Evolutionary conservation across 2,888 invertebrate species (phyloP).

Genomic region (Coleophora deauratella): DNA sequence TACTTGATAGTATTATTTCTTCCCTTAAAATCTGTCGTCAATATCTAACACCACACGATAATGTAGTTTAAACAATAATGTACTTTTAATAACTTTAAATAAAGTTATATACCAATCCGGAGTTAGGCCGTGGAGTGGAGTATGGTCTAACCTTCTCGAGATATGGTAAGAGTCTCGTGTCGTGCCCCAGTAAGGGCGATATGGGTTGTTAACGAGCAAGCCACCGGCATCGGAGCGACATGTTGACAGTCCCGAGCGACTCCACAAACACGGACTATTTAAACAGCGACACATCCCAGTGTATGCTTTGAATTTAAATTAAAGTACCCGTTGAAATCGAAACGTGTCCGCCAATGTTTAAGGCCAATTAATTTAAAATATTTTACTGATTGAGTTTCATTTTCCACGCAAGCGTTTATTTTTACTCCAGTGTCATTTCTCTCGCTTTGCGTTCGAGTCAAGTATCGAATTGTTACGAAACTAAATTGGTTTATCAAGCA

Average conservation of each 20-base stretch:
- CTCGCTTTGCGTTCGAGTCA: not conserved
- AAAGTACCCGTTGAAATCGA: constrained; percentile 47
- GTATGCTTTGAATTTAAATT: constrained; percentile 62
- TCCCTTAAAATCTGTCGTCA: too few species aligned
- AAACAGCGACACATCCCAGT: constrained; percentile 53
- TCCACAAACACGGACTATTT: constrained; percentile 52
- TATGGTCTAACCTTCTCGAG: too few species aligned
- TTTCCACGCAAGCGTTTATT: constrained; percentile 2
- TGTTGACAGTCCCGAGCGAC: constrained; percentile 44
- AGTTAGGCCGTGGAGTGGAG: too few species aligned
- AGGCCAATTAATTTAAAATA: constrained; percentile 25
- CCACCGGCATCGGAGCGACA: constrained; percentile 28
- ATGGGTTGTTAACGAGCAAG: too few species aligned
- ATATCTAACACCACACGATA: too few species aligned
- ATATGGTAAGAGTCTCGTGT: too few species aligned
- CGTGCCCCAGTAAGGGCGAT: too few species aligned
- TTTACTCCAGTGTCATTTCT: constrained; percentile 4
- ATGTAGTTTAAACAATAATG: too few species aligned
- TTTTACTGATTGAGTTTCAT: constrained; percentile 7
- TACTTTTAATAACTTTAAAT: too few species aligned
- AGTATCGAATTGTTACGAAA: constrained; percentile 2
- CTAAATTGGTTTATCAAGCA: too few species aligned
- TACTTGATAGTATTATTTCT: too few species aligned
- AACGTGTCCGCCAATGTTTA: constrained; percentile 39
- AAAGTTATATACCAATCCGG: too few species aligned